Base-by-base conservation (phyloP, 2,113 vertebrate genomes). In the Butorides virescens region DNA sequence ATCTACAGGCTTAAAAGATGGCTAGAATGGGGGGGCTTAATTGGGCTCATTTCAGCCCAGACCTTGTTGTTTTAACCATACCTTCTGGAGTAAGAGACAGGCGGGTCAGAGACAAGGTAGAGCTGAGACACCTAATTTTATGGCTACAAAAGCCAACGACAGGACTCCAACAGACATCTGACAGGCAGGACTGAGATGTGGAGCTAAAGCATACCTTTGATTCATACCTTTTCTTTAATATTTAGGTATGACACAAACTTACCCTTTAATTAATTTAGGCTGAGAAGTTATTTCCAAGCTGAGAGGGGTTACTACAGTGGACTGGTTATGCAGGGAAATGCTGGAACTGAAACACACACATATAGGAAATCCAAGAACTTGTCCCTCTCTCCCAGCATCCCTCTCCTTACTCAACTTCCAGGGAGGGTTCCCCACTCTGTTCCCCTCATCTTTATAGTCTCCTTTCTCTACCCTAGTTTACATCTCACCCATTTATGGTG, bases 351-450 rank as follows among this genome's bases (percentile, higher is more conserved):
- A 81, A 74, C 30, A 71, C 44, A 65, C 0, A 7, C 12, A 15
- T 17, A 29, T 0, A 34, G 22, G n/a, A 79, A 94, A 92, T 50
- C 3, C 13, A 85, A 86, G n/a, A 88, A 74, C 19, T 68, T 56
- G 14, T 42, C 20, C 50, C 17, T 73, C 39, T 70, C 27, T 49
- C 15, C 13, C 74, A 73, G 36, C 13, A 72, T 42, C 32, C 13
- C 11, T 39, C 67, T 20, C 58, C 47, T 71, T 55, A 71, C 18
- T 55, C 2, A 1, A 12, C 44, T 74, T 65, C 25, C 26, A 70
- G 34, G 50, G 39, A 77, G 9, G 18, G 36, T 47, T n/a, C n/a
- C 11, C 32, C 25, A 27, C 2, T 1, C 13, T 1, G 0, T 62
- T 80, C 11, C 34, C 9, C 26, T 78, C 17, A 46, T 39, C 23